phyloP scores from a whole-genome alignment of 2,113 vertebrate genomes.

The Brachypteracias leptosomus region DNA sequence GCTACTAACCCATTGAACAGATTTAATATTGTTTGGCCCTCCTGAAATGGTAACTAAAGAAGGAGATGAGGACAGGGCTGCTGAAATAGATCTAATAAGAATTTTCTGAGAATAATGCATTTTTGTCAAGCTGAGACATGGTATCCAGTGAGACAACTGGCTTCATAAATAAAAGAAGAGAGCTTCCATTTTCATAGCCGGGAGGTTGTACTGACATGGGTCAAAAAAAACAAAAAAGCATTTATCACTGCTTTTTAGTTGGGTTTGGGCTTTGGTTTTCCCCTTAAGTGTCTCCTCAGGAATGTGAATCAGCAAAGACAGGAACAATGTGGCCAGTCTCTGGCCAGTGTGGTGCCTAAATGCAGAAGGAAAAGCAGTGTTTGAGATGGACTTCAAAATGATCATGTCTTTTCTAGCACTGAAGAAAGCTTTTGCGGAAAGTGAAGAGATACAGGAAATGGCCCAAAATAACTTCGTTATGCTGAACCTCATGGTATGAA shows the following conservation, averaged over 20 bases:
- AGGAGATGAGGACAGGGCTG: background rate
- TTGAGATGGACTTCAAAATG: background rate
- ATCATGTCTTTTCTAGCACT: slow-evolving; percentile 72
- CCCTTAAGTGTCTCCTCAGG: background rate
- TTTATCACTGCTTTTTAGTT: too few species aligned
- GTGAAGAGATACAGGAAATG: slow-evolving; percentile 83
- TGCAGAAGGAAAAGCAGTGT: background rate
- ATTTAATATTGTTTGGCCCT: slow-evolving; percentile 32
- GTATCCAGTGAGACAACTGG: background rate
- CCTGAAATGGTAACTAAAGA: slow-evolving; percentile 41
- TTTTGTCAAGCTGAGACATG: slow-evolving; percentile 18
- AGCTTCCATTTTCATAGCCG: background rate
- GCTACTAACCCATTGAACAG: background rate
- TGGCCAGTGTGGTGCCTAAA: background rate
- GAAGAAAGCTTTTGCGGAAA: slow-evolving; percentile 83
- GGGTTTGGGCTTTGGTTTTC: too few species aligned
- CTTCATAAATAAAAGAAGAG: slow-evolving; percentile 2
- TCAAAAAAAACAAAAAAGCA: background rate
- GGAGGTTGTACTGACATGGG: background rate
- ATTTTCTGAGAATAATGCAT: slow-evolving; percentile 40
- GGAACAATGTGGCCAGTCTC: background rate
- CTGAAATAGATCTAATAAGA: slow-evolving; percentile 26
- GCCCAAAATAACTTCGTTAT: slow-evolving; percentile 87
- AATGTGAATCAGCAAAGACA: background rate
- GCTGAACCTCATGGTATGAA: slow-evolving; percentile 85